Conservation (phyloP, 1,140 invertebrate genomes). For the Eufriesea mexicana region DNA sequence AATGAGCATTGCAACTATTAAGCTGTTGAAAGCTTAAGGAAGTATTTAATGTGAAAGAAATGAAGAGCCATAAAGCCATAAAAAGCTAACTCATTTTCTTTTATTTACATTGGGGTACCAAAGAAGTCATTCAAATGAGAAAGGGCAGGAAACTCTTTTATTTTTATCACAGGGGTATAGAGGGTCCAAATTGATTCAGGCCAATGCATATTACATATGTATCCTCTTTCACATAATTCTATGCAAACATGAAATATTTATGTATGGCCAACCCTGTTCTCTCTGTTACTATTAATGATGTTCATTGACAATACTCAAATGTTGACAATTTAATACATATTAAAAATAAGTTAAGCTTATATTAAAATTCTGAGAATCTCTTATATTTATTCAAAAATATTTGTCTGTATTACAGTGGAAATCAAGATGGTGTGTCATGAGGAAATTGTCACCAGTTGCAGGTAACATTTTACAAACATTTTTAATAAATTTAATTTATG, state of each 20-base stretch:
- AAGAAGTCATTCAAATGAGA: conserved; percentile 40
- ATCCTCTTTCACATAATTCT: not conserved
- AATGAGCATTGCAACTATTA: conserved; percentile 3
- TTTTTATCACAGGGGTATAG: conserved; percentile 49
- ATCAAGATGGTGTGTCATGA: conserved; percentile 90
- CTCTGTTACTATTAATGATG: not conserved
- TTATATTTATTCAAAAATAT: conserved; percentile 5
- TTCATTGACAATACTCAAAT: not conserved
- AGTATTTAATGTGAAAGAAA: conserved; percentile 42
- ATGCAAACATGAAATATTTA: conserved; percentile 8
- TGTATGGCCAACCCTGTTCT: not conserved
- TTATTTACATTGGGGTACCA: conserved; percentile 39
- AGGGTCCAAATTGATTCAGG: conserved; percentile 23
- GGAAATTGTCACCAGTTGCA: conserved; percentile 91
- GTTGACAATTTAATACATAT: not conserved
- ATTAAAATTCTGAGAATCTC: not conserved
- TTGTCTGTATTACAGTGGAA: conserved; percentile 88
- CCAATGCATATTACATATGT: conserved; percentile 24
- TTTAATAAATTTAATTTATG: not conserved
- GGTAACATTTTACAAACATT: conserved; percentile 82
- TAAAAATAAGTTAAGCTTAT: not conserved
- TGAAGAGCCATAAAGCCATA: conserved; percentile 17
- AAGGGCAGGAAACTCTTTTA: conserved; percentile 61
- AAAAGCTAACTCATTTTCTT: conserved; percentile 43
- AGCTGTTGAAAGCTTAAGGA: conserved; percentile 22